Base-by-base conservation (phyloP, 2,797 vertebrate species). In the Parauchenoglanis ngamensis region DNA sequence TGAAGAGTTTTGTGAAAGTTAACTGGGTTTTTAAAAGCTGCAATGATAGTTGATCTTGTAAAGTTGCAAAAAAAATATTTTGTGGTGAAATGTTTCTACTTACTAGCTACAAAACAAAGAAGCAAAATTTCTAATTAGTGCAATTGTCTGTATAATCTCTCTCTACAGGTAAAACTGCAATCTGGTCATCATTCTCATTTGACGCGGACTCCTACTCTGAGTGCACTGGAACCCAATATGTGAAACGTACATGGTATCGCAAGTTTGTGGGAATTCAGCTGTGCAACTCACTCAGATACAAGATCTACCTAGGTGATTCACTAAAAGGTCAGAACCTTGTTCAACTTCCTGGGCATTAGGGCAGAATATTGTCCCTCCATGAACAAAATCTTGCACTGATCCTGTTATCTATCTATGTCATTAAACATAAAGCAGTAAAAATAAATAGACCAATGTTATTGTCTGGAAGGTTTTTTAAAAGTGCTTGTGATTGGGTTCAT, bases 191-290 rank as follows among this genome's bases (percentile, higher is more conserved):
- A 94, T 98, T 98, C 87, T 95, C 96, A 0, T 99, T 99, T 89
- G 96, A 97, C 88, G 92, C 97, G 0, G 98, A 99, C 85, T 92
- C 94, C 31, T 97, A 97, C 90, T 98, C 98, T 2, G 98, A 99
- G 93, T 99, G 98, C 93, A 98, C 93, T 28, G 98, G 98, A 85
- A 97, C 96, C 89, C 96, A 97, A 91, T 99, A 93, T 0, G 97
- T 99, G 81, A 99, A 99, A 94, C 97, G 98, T 89, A 99, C 98
- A 0, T 99, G 98, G 98, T 99, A 99, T 92, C 96, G 99, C 88
- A 99, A 99, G 92, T 99, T 99, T 90, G 98, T 99, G 49, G 98
- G 98, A 19, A 98, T 99, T 90, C 98, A 99, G 92, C 95, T 99
- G 57, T 99, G 98, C 93, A 99, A 99, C 93, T 99, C 98, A 1